Percentiles rank a stretch among this genome's conserved stretches.
Evolutionary conservation across 2,888 invertebrate species (phyloP).

Genomic region (Fragum fragum): DNA sequence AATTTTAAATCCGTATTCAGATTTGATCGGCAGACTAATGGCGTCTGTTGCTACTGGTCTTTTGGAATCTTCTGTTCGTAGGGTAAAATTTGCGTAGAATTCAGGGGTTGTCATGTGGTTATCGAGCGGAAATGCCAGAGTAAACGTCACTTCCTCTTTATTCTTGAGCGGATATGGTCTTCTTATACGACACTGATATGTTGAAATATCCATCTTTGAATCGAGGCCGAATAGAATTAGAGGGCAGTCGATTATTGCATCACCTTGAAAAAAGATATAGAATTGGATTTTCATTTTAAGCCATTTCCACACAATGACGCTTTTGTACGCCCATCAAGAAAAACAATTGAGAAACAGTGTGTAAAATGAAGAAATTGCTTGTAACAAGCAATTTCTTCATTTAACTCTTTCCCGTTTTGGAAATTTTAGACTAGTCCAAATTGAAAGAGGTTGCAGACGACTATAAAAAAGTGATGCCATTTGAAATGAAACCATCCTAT

Average conservation of each 20-base stretch:
- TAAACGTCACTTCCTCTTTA: conserved; percentile 54
- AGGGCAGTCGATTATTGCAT: conserved; percentile 56
- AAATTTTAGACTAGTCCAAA: no score
- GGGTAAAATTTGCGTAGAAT: conserved; percentile 55
- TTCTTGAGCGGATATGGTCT: conserved; percentile 60
- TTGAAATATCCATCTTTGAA: conserved; percentile 12
- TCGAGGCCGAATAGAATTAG: conserved; percentile 28
- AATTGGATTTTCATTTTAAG: neutral
- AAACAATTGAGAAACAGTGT: no score
- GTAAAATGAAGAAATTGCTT: no score
- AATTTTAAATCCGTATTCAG: conserved; percentile 51
- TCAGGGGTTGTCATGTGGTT: conserved; percentile 43
- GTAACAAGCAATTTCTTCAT: no score
- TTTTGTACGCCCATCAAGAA: no score
- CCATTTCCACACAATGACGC: no score
- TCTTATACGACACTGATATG: conserved; percentile 50
- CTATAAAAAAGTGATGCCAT: no score
- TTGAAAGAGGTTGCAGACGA: no score
- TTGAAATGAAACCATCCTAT: no score
- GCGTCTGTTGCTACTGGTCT: conserved; percentile 23
- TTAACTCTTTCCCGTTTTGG: no score
- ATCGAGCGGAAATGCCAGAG: conserved; percentile 52
- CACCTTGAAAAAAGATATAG: conserved; percentile 37
- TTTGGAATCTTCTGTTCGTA: conserved; percentile 52
- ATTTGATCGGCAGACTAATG: conserved; percentile 46